Base-by-base conservation (phyloP, 2,797 vertebrate species). In the Etheostoma perlongum region DNA sequence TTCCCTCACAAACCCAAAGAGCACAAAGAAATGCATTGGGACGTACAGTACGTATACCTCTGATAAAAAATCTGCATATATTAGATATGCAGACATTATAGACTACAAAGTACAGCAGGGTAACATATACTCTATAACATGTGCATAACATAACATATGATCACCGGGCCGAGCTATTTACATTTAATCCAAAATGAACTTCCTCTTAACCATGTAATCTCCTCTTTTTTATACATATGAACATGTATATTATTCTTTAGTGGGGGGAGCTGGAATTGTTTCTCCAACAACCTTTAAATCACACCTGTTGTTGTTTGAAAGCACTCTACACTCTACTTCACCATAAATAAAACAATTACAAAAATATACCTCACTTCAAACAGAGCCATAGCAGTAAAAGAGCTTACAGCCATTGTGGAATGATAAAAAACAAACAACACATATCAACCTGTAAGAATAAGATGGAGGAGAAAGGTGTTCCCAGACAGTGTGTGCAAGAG, bases 321-420 rank as follows among this genome's bases (percentile, higher is more conserved):
- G 91, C 87, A 72, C 87, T 85, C 86, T 84, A 84, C 72, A 46
- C 57, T 91, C 78, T 92, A 93, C 86, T 82, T 87, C 83, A 92
- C 86, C 90, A 94, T 94, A 94, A 93, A 94, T 93, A 93, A 91
- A 86, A 92, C 83, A 72, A 55, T 91, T 92, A 93, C 87, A 95
- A 95, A 95, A 94, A 95, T 93, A 95, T 88, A 89, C 86, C 88
- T 91, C 88, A 92, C 92, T 88, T 91, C 89, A 90, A 92, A 91
- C 90, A 79, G 87, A 88, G 89, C 89, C 83, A 77, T 70, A 88
- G 90, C 85, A 85, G 82, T 82, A 88, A 81, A 88, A 85, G 85
- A 84, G 67, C 73, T 23, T 81, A 89, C 86, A 93, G 90, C 90
- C 49, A 69, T 80, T 0, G 33, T 87, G 86, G 86, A 93, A 91